Evolutionary conservation across 2,888 invertebrate genomes (phyloP), one percentile per base, ranked within the genome.

Genomic region (Mellilla xanthometata): DNA sequence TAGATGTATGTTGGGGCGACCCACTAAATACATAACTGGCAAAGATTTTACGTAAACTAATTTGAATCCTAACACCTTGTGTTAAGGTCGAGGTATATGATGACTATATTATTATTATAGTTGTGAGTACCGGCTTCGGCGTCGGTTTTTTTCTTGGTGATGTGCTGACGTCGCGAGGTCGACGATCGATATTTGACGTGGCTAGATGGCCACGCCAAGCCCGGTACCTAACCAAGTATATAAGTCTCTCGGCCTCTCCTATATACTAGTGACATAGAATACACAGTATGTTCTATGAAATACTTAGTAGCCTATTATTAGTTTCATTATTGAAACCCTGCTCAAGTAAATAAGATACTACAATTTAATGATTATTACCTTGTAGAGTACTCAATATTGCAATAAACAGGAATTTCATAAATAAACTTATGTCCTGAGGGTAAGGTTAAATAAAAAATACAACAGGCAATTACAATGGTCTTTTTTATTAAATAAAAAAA

Each of bases 401-500:
- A n/a, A n/a, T n/a, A n/a, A n/a, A n/a, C n/a, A n/a, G n/a, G n/a
- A n/a, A n/a, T n/a, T n/a, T n/a, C n/a, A n/a, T n/a, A n/a, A n/a
- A n/a, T n/a, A n/a, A n/a, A n/a, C n/a, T n/a, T n/a, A n/a, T n/a
- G n/a, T n/a, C n/a, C n/a, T n/a, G n/a, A n/a, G n/a, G n/a, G n/a
- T n/a, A 6, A 5, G 15, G 1, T n/a, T 5, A 24, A 24, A 24
- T 28, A 19, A 53, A 53, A 53, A 48, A 47, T 36, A 49, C 47
- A 43, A 34, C 44, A 48, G 47, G 58, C 60, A 73, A 70, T 73
- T 81, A 80, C 75, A 81, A 76, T 84, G 84, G 82, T 86, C 68
- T 80, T 84, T 81, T 85, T 81, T 79, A 80, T 84, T 81, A 82
- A 83, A 83, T 81, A 82, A 84, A 85, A 86, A 87, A 85, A 86